A percentile compares a stretch with the other conserved stretches of the same genome.
phyloP scores from a whole-genome alignment of 2,113 vertebrate species.

The Epinephelus moara region DNA sequence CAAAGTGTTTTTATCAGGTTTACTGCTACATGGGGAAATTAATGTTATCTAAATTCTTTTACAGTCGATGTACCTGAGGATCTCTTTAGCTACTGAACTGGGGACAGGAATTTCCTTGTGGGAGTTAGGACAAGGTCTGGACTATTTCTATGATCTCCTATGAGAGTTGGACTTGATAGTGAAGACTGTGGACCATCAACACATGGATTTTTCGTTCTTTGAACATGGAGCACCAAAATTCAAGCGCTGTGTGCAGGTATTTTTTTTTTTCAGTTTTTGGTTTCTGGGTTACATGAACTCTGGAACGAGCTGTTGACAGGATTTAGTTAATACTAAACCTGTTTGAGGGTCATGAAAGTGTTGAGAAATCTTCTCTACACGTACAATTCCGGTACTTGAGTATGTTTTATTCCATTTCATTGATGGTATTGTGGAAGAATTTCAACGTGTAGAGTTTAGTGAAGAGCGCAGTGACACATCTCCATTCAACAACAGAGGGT shows the following conservation, averaged over 20 bases:
- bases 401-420: slow-evolving; percentile 30
- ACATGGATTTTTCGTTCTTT: slow-evolving; percentile 9
- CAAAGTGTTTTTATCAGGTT: neutral
- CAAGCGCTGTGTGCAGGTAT: neutral
- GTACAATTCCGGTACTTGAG: slow-evolving; percentile 16
- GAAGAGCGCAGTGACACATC: slow-evolving; percentile 26
- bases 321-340: slow-evolving; percentile 48
- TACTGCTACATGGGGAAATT: neutral
- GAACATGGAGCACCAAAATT: slow-evolving; percentile 4
- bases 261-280: neutral
- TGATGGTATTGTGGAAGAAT: neutral
- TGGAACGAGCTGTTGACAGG: neutral
- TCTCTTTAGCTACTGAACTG: slow-evolving; percentile 92
- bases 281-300: slow-evolving; percentile 19
- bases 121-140: slow-evolving; percentile 98
- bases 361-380: slow-evolving; percentile 1
- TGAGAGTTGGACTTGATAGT: slow-evolving; percentile 74
- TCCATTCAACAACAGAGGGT: slow-evolving; percentile 26
- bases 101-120: slow-evolving; percentile 96
- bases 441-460: slow-evolving; percentile 20
- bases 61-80: slow-evolving; percentile 91
- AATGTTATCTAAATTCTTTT: slow-evolving; percentile 41
- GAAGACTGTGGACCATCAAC: slow-evolving; percentile 34
- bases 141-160: slow-evolving; percentile 98
- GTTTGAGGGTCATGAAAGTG: slow-evolving; percentile 18